Conservation (phyloP, 2,888 invertebrate genomes). For the Mechanitis mazaeus region DNA sequence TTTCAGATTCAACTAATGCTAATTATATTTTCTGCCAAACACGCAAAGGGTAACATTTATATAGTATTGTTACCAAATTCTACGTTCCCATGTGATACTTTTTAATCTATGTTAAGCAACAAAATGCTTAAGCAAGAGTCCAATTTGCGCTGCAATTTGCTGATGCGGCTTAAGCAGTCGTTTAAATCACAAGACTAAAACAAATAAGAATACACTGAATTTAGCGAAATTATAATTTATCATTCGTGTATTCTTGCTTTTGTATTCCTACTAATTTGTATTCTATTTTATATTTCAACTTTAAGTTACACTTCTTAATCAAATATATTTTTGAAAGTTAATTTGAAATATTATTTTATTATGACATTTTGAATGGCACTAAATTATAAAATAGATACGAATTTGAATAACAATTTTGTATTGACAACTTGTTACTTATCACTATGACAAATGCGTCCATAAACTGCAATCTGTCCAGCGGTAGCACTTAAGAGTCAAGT, state of each 20-base stretch:
- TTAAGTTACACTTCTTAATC: too few species aligned
- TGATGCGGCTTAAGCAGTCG: slow-evolving; percentile 27
- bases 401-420: slow-evolving; percentile 18
- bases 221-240: too few species aligned
- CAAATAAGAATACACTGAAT: background rate
- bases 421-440: slow-evolving; percentile 21
- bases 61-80: slow-evolving; percentile 33
- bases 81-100: slow-evolving; percentile 32
- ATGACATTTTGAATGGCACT: too few species aligned
- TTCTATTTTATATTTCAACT: too few species aligned
- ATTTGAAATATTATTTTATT: too few species aligned
- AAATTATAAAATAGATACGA: slow-evolving; percentile 12
- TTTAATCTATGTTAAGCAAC: slow-evolving; percentile 23
- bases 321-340: too few species aligned
- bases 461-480: slow-evolving; percentile 19
- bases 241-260: too few species aligned
- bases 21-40: background rate
- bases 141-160: slow-evolving; percentile 21
- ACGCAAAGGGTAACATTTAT: slow-evolving; percentile 11
- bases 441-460: slow-evolving; percentile 22
- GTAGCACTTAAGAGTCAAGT: slow-evolving; percentile 11
- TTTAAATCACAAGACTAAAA: background rate
- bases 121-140: slow-evolving; percentile 9
- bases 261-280: too few species aligned
- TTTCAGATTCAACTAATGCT: too few species aligned